phyloP scores from a whole-genome alignment of 2,888 invertebrate species.

The Cancer borealis region DNA sequence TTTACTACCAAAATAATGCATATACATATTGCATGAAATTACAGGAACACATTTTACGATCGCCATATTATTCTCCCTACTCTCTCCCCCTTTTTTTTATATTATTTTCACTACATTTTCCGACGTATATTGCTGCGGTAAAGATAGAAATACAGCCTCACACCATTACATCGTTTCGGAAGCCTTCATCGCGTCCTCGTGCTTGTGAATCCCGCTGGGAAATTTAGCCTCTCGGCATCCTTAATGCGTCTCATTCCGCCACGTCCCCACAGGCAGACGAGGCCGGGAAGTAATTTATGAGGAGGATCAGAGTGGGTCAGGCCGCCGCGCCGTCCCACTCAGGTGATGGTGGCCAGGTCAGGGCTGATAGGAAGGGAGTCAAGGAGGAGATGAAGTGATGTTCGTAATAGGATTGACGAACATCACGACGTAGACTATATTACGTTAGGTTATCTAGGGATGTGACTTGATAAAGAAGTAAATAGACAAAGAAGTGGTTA shows the following conservation, averaged over 20 bases:
- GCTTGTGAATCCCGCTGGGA: not conserved
- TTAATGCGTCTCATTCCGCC: not conserved
- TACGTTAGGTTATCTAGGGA: not conserved
- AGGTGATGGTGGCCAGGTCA: not conserved
- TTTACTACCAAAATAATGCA: not conserved
- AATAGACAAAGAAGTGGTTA: not conserved
- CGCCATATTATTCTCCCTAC: not conserved
- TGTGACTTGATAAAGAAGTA: not conserved
- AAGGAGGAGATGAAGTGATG: no score
- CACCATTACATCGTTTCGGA: not conserved
- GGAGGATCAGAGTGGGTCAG: not conserved
- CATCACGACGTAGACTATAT: not conserved
- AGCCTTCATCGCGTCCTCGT: conserved; percentile 5
- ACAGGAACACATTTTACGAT: not conserved
- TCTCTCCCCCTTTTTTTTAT: not conserved
- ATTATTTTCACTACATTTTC: not conserved
- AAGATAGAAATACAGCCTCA: not conserved
- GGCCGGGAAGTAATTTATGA: not conserved
- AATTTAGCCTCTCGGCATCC: not conserved
- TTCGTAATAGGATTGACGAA: not conserved
- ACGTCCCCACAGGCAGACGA: not conserved
- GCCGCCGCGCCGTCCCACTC: not conserved
- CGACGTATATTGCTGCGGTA: not conserved
- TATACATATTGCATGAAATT: conserved; percentile 1
- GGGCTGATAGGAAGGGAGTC: not conserved